Percentiles rank a stretch among this genome's conserved stretches.
Evolutionary conservation across 2,888 invertebrate species (phyloP).

Genomic region (Microctonus brassicae): DNA sequence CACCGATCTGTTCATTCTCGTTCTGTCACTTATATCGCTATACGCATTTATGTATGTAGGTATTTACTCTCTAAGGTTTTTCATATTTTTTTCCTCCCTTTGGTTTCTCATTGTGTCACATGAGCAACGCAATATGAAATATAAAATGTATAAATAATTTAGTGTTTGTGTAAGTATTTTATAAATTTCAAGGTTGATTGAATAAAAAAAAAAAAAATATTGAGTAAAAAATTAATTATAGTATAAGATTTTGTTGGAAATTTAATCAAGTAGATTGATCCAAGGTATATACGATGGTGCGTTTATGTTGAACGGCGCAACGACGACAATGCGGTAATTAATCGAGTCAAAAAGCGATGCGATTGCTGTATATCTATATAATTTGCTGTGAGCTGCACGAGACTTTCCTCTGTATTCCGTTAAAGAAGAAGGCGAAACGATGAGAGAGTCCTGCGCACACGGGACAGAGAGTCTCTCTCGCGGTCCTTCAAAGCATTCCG

Average conservation of each 20-base stretch:
- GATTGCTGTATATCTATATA: conserved; percentile 36
- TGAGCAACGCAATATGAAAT: too few species aligned
- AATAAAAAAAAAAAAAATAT: too few species aligned
- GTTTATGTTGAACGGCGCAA: background rate
- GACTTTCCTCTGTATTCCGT: conserved; percentile 17
- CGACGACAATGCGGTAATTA: conserved; percentile 69
- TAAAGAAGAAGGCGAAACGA: conserved; percentile 29
- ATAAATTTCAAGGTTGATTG: too few species aligned
- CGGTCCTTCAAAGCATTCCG: conserved; percentile 70
- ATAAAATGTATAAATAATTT: too few species aligned
- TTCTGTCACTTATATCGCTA: background rate
- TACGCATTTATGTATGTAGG: background rate
- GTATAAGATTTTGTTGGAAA: background rate
- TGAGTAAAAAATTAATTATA: background rate
- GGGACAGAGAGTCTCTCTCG: conserved; percentile 52
- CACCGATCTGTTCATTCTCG: conserved; percentile 47
- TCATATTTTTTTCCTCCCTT: background rate
- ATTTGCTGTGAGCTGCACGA: background rate
- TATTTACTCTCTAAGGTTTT: background rate
- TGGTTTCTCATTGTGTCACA: too few species aligned
- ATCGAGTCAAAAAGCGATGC: conserved; percentile 62
- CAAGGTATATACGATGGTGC: background rate
- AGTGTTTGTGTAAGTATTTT: too few species aligned
- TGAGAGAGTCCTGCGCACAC: conserved; percentile 45
- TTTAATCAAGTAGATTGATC: conserved; percentile 34